Evolutionary conservation across 2,113 vertebrate genomes (phyloP), one percentile per base, ranked within the genome.

Genomic region (Synodontis membranacea): DNA sequence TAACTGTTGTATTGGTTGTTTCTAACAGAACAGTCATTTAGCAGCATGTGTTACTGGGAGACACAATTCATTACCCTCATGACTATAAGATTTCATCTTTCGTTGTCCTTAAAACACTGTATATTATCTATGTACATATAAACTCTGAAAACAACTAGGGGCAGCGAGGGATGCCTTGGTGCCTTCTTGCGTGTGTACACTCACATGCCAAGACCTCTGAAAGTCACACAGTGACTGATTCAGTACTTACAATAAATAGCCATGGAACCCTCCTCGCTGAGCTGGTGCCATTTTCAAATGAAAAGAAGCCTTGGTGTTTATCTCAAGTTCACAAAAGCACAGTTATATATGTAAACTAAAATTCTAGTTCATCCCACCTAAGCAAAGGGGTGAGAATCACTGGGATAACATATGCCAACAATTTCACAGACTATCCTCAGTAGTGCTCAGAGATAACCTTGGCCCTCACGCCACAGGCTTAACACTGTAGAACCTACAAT

Each of bases 21-120:
- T 80, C 56, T 42, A 90, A 87, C 74, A 90, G 39, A 87, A 75
- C 74, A 83, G 80, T 83, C 83, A 62, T 56, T 34, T 46, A 70
- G 31, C 28, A 17, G 23, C 14, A 87, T 46, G 28, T 42, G 66
- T 72, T 39, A 72, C 75, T 72, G 62, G 80, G 56, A 54, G 60
- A 80, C 46, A 78, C n/a, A 68, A 48, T 48, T 39, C 50, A 72
- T 44, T 52, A 28, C 48, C 37, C 3, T 17, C 46, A 68, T 54
- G 25, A 12, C 31, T 72, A 78, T 80, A 1, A 64, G 37, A 37
- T 72, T 68, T 84, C 15, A 58, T 12, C 52, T 4, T 56, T 56
- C 52, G 37, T 25, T n/a, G 11, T 54, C 52, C 17, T 37, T 6
- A 80, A 80, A 34, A 58, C 34, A 37, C 70, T 44, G 3, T 2